Conservation (phyloP, 2,113 vertebrate species). For the Glaucomys volans region DNA sequence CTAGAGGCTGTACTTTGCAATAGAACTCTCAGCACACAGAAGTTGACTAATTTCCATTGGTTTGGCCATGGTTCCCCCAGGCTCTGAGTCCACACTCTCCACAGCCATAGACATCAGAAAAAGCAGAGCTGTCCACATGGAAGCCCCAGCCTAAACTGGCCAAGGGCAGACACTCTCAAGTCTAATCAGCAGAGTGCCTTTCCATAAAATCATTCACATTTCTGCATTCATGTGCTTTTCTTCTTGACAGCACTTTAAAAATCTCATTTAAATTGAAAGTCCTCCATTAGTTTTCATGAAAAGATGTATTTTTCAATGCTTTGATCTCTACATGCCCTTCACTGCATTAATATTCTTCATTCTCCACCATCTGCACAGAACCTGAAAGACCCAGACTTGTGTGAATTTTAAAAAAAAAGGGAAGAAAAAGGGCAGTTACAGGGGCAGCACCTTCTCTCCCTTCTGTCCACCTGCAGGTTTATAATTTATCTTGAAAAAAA, state of each 20-base stretch:
- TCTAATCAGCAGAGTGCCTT: conserved; percentile 37
- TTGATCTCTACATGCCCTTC: conserved; percentile 49
- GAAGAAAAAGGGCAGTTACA: neutral
- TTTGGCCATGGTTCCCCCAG: neutral
- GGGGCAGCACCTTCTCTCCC: neutral
- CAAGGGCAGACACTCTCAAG: conserved; percentile 26
- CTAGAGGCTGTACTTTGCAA: neutral
- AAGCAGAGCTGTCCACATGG: neutral
- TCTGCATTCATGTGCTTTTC: conserved; percentile 47
- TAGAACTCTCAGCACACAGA: neutral
- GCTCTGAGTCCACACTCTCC: neutral
- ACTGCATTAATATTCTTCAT: neutral
- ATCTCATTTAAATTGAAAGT: conserved; percentile 52
- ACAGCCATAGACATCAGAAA: neutral
- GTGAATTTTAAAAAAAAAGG: conserved; percentile 48
- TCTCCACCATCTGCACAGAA: conserved; percentile 8
- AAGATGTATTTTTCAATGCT: neutral
- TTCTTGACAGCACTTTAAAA: conserved; percentile 42
- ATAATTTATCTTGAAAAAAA: conserved; percentile 38
- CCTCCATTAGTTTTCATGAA: conserved; percentile 53
- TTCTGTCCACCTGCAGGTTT: neutral
- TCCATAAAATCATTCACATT: conserved; percentile 33
- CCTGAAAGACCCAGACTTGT: conserved; percentile 31
- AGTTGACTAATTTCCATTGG: neutral
- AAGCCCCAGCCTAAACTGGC: neutral